Base-by-base conservation (phyloP, 2,888 invertebrate species). In the Meta bourneti region DNA sequence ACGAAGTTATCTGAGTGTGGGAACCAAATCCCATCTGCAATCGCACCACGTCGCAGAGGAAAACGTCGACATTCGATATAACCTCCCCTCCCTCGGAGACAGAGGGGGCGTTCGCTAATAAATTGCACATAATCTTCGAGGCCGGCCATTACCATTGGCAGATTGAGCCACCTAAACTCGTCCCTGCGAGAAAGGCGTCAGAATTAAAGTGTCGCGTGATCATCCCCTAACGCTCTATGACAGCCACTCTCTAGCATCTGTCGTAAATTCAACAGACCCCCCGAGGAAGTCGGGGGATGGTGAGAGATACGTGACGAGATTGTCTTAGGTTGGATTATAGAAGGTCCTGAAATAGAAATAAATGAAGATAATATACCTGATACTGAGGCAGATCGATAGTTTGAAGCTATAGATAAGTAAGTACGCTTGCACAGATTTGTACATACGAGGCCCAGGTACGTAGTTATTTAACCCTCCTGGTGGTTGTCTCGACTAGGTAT, bases 141-240 rank as follows among this genome's bases (percentile, higher is more conserved):
- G 49, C 70, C 34, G 20, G 19, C 51, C 83, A 51, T 83, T 74
- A 83, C 52, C 72, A 72, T 74, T 74, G 72, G 20, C 72, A 83
- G n/a, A 9, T 52, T 83, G 83, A 52, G 72, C 48, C 6, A 16
- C 20, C 52, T 83, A 52, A 83, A 52, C 52, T 72, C 20, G 51
- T 9, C 72, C 54, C 52, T 48, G 52, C 51, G 13, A 49, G 52
- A 52, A 54, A 13, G 61, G 34, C 61, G 34, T 81, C 81, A 71
- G 70, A 81, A 81, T 81, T 81, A 81, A 81, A 81, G 70, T 70
- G 81, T 81, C 81, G 70, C 2, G 8, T 49, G 48, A 49, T 49
- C 81, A 75, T 34, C 34, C 49, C 9, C 20, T 49, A 81, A 81
- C n/a, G 69, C 75, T 13, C 7, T 69, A 16, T 48, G 81, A 49